Conservation (phyloP, 2,113 vertebrate species). For the Oncorhynchus keta region DNA sequence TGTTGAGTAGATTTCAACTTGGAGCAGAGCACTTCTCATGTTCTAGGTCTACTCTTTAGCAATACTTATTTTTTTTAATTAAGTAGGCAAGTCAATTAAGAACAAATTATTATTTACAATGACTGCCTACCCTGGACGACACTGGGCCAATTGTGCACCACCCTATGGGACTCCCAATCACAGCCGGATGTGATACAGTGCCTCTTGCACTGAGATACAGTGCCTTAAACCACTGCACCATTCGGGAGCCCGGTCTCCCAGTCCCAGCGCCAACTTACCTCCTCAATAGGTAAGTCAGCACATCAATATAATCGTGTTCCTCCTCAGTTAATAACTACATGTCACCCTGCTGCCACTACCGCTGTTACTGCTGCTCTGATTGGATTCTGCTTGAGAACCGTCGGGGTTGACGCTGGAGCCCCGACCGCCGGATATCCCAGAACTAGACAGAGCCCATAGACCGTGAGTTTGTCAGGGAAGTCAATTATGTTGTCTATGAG, state of each 20-base stretch:
- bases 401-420: conserved; percentile 76
- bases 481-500: no score
- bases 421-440: conserved; percentile 82
- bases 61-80: no score
- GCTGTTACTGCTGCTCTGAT: conserved; percentile 38
- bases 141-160: no score
- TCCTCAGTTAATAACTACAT: conserved; percentile 75
- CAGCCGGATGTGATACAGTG: neutral
- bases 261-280: conserved; percentile 67
- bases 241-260: no score
- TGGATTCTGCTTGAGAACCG: conserved; percentile 68
- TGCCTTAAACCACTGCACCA: no score
- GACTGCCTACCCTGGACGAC: no score
- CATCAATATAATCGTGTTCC: conserved; percentile 91
- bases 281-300: conserved; percentile 91
- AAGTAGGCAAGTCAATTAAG: no score
- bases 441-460: conserved; percentile 84
- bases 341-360: conserved; percentile 31
- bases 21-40: no score
- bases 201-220: no score
- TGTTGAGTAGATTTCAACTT: no score
- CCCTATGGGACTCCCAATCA: no score
- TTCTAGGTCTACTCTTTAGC: no score
- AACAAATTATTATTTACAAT: neutral
- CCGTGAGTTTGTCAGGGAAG: conserved; percentile 51